Evolutionary conservation across 1,140 invertebrate species (phyloP).

Genomic region (Anastrepha ludens): DNA sequence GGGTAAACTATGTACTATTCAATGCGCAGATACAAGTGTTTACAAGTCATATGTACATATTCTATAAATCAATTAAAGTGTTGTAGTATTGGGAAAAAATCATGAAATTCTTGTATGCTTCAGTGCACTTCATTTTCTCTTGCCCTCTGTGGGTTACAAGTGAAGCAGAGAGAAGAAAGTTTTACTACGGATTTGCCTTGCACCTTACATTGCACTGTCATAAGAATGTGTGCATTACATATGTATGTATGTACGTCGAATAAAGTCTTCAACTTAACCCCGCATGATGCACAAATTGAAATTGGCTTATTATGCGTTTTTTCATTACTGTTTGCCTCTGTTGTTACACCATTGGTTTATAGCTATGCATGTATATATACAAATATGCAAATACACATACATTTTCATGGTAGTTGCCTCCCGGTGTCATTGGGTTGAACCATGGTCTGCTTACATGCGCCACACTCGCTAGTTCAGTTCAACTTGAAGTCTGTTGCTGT

Average conservation of each 20-base stretch:
- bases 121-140: too few species aligned
- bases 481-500: neutral
- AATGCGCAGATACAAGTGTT: neutral
- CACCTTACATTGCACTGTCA: neutral
- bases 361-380: too few species aligned
- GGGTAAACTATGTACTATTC: neutral
- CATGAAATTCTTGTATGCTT: neutral
- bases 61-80: neutral
- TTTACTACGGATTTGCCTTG: neutral
- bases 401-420: neutral
- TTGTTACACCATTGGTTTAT: too few species aligned
- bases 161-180: too few species aligned
- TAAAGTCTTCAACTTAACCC: neutral
- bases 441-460: neutral
- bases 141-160: too few species aligned
- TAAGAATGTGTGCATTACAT: neutral
- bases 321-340: neutral
- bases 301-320: slow-evolving; percentile 20
- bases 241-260: neutral
- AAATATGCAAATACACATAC: too few species aligned
- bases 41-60: neutral
- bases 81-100: neutral
- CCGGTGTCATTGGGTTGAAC: neutral
- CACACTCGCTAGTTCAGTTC: neutral
- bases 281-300: neutral